Conservation (phyloP, 2,797 vertebrate genomes). For the Limosa lapponica region DNA sequence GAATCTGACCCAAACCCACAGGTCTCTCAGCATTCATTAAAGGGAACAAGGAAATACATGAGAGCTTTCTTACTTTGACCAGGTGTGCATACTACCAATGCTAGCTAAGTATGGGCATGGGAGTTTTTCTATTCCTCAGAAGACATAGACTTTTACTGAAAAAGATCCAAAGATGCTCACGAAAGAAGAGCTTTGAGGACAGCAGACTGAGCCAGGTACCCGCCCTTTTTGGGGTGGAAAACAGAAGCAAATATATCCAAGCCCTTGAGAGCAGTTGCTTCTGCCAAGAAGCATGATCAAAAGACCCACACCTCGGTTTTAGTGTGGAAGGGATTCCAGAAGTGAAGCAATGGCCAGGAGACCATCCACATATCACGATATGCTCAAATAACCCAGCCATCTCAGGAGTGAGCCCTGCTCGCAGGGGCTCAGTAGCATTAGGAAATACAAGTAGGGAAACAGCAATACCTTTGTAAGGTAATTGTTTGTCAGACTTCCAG, state of each 20-base stretch:
- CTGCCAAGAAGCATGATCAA: background rate
- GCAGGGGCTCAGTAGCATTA: background rate
- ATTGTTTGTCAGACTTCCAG: background rate
- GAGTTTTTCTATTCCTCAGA: background rate
- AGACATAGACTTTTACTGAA: background rate
- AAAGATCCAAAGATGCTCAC: background rate
- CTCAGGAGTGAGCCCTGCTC: fast-evolving
- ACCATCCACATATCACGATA: fast-evolving
- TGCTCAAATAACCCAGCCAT: background rate
- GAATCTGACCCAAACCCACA: background rate
- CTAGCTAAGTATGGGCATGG: background rate
- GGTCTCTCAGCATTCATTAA: background rate
- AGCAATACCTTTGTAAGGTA: background rate
- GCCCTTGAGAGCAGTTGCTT: background rate
- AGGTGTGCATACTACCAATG: background rate
- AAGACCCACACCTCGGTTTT: background rate
- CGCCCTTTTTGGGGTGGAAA: background rate
- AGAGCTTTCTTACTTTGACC: background rate
- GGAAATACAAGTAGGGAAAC: background rate
- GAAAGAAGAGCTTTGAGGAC: background rate
- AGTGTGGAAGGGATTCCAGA: background rate
- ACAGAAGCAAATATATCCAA: background rate
- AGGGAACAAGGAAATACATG: background rate
- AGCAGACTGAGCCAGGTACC: background rate
- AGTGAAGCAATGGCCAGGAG: background rate